Evolutionary conservation across 2,797 vertebrate species (phyloP).

Genomic region (Xenopus petersii): DNA sequence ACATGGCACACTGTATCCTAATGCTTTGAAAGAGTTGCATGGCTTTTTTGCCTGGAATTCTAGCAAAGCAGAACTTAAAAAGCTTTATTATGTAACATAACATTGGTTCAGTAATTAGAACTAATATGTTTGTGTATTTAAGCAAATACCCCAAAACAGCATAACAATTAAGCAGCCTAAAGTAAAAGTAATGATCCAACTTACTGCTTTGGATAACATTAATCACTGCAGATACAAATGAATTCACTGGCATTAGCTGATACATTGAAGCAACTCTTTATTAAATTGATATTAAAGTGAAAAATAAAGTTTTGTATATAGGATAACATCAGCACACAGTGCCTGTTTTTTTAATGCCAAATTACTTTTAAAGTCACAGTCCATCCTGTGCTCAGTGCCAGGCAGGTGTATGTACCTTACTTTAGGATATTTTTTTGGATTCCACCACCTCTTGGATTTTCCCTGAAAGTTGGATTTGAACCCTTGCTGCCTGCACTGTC

Average conservation of each 20-base stretch:
- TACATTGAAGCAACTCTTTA: background rate
- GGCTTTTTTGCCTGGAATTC: background rate
- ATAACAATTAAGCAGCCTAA: constrained; percentile 32
- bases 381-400: no score
- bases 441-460: no score
- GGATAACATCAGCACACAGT: no score
- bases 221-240: constrained; percentile 35
- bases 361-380: no score
- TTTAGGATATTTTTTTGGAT: no score
- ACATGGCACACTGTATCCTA: no score
- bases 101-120: constrained; percentile 39
- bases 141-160: constrained; percentile 36
- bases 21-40: constrained; percentile 15
- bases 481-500: no score
- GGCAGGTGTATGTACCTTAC: no score
- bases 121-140: constrained; percentile 41
- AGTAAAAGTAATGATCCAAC: constrained; percentile 32
- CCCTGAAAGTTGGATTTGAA: no score
- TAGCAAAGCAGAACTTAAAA: background rate
- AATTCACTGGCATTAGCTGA: constrained; percentile 18
- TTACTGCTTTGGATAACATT: constrained; percentile 30
- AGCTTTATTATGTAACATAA: constrained; percentile 34
- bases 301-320: no score
- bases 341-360: no score
- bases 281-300: background rate